Conservation (phyloP, 1,140 invertebrate genomes). For the Varroa destructor region DNA sequence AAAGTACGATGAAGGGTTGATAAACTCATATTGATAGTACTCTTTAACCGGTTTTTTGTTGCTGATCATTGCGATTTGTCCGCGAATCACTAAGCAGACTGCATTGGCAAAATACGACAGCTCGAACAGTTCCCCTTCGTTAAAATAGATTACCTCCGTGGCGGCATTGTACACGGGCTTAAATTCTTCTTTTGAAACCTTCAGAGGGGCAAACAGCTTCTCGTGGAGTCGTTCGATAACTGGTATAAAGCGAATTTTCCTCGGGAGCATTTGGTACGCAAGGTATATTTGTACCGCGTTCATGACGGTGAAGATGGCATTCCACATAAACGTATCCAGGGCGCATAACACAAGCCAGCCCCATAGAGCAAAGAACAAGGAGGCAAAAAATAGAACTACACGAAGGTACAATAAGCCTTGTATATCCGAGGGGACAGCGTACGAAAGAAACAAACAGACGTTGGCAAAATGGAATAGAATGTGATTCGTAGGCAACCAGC, state of each 20-base stretch:
- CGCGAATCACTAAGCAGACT: neutral
- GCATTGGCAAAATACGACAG: neutral
- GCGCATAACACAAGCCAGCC: conserved; percentile 69
- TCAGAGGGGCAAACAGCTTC: conserved; percentile 7
- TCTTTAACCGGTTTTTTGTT: conserved; percentile 6
- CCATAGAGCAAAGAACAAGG: conserved; percentile 62
- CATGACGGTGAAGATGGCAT: conserved; percentile 61
- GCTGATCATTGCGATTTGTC: neutral
- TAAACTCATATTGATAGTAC: conserved; percentile 17
- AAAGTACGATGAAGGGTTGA: neutral
- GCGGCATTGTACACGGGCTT: conserved; percentile 18
- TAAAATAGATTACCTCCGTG: neutral
- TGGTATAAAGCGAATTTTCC: neutral
- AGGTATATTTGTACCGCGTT: conserved; percentile 54
- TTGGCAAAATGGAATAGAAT: conserved; percentile 54
- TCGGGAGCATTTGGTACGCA: conserved; percentile 18
- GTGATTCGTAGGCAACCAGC: conserved; percentile 16
- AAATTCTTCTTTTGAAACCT: conserved; percentile 12
- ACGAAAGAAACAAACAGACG: conserved; percentile 62
- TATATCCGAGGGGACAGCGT: conserved; percentile 61
- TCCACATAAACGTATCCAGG: conserved; percentile 71
- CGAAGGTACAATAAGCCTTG: conserved; percentile 63
- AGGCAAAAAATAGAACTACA: conserved; percentile 58
- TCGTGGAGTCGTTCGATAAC: neutral
- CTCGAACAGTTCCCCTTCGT: conserved; percentile 2